Base-by-base conservation (phyloP, 92 coral and sea anemone species). In the Parazoanthus darwini region DNA sequence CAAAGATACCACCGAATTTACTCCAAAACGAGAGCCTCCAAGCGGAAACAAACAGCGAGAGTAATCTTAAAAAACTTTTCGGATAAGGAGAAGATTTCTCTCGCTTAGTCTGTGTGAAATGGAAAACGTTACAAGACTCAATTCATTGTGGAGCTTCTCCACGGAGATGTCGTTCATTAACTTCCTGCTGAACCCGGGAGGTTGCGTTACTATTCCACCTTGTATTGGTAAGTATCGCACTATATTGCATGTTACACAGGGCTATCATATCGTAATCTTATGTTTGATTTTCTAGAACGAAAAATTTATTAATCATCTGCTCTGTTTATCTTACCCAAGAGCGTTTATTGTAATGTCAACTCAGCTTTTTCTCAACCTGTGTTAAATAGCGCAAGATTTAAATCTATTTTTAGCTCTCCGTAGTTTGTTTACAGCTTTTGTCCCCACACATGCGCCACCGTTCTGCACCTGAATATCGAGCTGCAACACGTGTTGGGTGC, bases 51-150 rank as follows among this genome's bases (percentile, higher is more conserved):
- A 37, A 35, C 29, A 22, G 8, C 48, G 80, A 76, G 15, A 23
- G 11, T n/a, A 37, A 54, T 14, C n/a, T 9, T 76, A 76, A 35
- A 1, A 37, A 36, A 16, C 8, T 29, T 38, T 42, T 37, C 50
- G n/a, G 20, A 76, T 22, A 63, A 22, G n/a, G 5, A 63, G 25
- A 63, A 63, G 25, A 63, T 5, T 63, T 63, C 26, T 63, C 25
- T 18, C 26, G 4, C 20, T 63, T 63, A 16, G 1, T 76, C 15
- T 76, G 22, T 76, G 50, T 29, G 42, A 80, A 51, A 80, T 80
- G 85, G 71, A 80, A 16, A 80, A 38, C 73, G 38, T 80, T 58
- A 33, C 85, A 58, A 80, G 70, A 58, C 70, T 80, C 16, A 65
- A 80, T 63, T 22, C 71, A 6, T 39, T 54, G 46, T 80, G 85